Evolutionary conservation across 2,113 vertebrate genomes (phyloP).

Genomic region (Triplophysa dalaica): DNA sequence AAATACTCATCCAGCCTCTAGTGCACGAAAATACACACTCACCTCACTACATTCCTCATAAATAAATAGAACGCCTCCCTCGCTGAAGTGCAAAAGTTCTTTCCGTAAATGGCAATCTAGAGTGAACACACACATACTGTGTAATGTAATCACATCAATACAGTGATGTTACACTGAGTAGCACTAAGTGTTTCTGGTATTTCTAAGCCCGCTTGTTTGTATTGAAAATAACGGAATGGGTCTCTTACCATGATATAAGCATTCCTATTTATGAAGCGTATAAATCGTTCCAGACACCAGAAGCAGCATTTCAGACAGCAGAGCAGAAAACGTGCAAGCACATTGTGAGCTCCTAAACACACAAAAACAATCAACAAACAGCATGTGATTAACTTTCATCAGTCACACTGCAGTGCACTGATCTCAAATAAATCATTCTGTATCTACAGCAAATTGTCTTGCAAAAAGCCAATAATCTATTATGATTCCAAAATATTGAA

Average conservation of each 20-base stretch:
- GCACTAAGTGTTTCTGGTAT: neutral
- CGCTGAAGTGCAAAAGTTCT: slow-evolving; percentile 87
- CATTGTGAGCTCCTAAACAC: slow-evolving; percentile 77
- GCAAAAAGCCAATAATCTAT: too few species aligned
- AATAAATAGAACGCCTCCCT: slow-evolving; percentile 87
- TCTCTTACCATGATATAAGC: slow-evolving; percentile 93
- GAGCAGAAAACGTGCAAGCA: slow-evolving; percentile 79
- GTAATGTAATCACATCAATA: too few species aligned
- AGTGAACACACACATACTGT: neutral
- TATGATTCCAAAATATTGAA: too few species aligned
- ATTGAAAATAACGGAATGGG: neutral
- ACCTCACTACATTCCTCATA: slow-evolving; percentile 93
- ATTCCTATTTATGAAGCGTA: slow-evolving; percentile 91
- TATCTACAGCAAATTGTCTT: neutral
- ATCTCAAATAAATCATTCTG: neutral
- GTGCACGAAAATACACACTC: slow-evolving; percentile 21
- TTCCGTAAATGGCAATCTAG: slow-evolving; percentile 91
- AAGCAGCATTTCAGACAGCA: slow-evolving; percentile 91
- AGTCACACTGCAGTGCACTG: neutral
- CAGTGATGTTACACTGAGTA: too few species aligned
- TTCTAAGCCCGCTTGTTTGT: neutral
- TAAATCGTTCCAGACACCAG: slow-evolving; percentile 89
- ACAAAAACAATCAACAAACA: slow-evolving; percentile 32
- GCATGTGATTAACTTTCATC: slow-evolving; percentile 28
- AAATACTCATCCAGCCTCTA: neutral